Evolutionary conservation across 1,140 invertebrate genomes (phyloP).

Genomic region (Drosophila kohkoa): DNA sequence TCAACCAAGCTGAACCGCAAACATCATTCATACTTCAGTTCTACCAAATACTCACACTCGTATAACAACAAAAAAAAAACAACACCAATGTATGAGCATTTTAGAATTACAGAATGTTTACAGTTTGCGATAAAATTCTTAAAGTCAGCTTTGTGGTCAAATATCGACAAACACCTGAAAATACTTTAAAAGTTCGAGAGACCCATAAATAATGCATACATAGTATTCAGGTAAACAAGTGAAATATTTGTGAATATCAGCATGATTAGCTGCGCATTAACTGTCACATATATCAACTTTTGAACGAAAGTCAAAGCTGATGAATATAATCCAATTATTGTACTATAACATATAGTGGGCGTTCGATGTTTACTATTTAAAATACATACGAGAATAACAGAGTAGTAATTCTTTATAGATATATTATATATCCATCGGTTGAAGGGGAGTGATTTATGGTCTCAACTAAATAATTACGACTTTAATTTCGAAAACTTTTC

Average conservation of each 20-base stretch:
- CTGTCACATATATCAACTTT: not conserved
- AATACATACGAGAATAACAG: too few relatives aligned
- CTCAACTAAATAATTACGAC: too few relatives aligned
- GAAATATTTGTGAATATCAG: not conserved
- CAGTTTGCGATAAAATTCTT: not conserved
- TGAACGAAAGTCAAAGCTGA: not conserved
- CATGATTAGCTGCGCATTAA: not conserved
- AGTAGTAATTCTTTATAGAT: too few relatives aligned
- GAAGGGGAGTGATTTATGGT: too few relatives aligned
- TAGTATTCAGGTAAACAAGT: not conserved
- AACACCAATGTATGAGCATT: not conserved
- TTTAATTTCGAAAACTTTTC: too few relatives aligned
- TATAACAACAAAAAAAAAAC: not conserved
- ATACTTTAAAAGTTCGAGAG: not conserved
- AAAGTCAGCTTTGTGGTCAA: not conserved
- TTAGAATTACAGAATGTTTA: constrained; percentile 2
- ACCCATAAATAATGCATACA: not conserved
- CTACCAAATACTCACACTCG: not conserved
- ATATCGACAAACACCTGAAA: not conserved
- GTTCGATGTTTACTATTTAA: too few relatives aligned
- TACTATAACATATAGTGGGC: too few relatives aligned
- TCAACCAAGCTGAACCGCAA: constrained; percentile 40
- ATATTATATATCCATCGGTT: too few relatives aligned
- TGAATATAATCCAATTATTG: too few relatives aligned
- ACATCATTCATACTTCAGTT: constrained; percentile 34